These are phyloP conservation scores for Chromoteleia sp. DNA, from an alignment of 2,888 invertebrate species.

Conservation along the genomic window DNA sequence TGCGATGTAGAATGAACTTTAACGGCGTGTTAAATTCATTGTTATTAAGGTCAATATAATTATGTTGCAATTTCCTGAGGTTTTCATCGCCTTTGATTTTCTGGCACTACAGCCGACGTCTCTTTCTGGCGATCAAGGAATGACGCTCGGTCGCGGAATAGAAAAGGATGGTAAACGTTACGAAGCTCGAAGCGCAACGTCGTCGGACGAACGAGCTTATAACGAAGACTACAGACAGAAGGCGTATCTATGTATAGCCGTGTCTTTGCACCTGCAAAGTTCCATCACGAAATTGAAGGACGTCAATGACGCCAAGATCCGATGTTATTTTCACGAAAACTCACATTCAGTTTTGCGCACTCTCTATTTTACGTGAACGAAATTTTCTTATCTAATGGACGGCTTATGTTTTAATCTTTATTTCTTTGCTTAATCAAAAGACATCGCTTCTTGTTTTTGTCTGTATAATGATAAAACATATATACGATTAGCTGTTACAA, in stretches of 20 bases:
- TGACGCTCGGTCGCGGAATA: constrained; percentile 35
- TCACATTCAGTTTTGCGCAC: constrained; percentile 35
- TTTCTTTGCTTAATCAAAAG: not conserved
- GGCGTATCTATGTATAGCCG: constrained; percentile 50
- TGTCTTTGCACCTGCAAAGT: constrained; percentile 65
- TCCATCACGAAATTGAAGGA: constrained; percentile 72
- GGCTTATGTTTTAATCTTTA: not conserved
- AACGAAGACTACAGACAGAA: constrained; percentile 59
- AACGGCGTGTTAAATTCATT: constrained; percentile 51
- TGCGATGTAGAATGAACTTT: constrained; percentile 41
- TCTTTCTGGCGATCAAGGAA: constrained; percentile 32
- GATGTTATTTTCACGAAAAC: constrained; percentile 60
- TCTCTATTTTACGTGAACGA: constrained; percentile 10
- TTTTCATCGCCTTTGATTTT: constrained; percentile 62
- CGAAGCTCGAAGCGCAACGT: constrained; percentile 51
- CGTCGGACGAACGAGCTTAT: constrained; percentile 69
- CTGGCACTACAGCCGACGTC: constrained; percentile 55
- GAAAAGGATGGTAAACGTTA: constrained; percentile 46
- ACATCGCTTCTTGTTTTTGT: no score
- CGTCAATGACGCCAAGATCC: constrained; percentile 60
- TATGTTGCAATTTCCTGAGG: constrained; percentile 68
- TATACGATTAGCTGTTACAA: no score
- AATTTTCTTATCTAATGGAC: constrained; percentile 4
- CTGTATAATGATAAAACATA: no score
- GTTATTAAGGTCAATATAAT: constrained; percentile 56